Percentiles rank a stretch among this genome's conserved stretches.
Conservation (phyloP, 2,888 invertebrate species). For the Leptinotarsa rubiginosa region DNA sequence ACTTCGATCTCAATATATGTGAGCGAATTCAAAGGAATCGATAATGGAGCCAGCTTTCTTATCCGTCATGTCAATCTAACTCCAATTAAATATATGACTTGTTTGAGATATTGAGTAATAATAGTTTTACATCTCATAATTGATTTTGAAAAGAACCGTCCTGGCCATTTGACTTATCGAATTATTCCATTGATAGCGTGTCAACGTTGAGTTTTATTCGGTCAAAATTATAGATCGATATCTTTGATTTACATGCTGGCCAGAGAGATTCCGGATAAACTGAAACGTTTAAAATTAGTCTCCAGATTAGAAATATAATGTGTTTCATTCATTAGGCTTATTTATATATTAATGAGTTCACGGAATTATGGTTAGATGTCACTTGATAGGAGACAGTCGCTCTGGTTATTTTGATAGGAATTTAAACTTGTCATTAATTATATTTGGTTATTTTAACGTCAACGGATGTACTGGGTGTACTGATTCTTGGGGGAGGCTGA, state of each 20-base stretch:
- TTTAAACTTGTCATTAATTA: not conserved
- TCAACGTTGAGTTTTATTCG: constrained; percentile 18
- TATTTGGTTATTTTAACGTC: not conserved
- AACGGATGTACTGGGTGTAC: not conserved
- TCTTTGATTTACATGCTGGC: constrained; percentile 6
- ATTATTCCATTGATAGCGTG: constrained; percentile 15
- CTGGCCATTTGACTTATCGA: constrained; percentile 48
- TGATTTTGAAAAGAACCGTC: constrained; percentile 56
- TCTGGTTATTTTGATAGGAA: constrained; percentile 3
- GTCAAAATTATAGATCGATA: not conserved
- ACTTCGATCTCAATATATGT: constrained; percentile 16
- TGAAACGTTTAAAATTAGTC: constrained; percentile 13
- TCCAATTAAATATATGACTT: constrained; percentile 63
- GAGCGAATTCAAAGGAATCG: constrained; percentile 18
- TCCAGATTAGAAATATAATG: constrained; percentile 5
- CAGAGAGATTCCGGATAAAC: not conserved
- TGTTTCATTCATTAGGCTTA: constrained; percentile 1
- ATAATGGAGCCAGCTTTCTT: constrained; percentile 40
- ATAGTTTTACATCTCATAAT: constrained; percentile 59
- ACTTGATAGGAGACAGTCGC: constrained; percentile 1
- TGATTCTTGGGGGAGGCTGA: not conserved
- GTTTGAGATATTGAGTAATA: constrained; percentile 62
- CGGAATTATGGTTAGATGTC: constrained; percentile 4
- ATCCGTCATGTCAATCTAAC: constrained; percentile 60
- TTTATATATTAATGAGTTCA: constrained; percentile 14